A percentile compares a stretch with the other conserved stretches of the same genome.
Evolutionary conservation across 2,797 vertebrate genomes (phyloP).

Genomic region (Poeciliopsis paucimaculata): DNA sequence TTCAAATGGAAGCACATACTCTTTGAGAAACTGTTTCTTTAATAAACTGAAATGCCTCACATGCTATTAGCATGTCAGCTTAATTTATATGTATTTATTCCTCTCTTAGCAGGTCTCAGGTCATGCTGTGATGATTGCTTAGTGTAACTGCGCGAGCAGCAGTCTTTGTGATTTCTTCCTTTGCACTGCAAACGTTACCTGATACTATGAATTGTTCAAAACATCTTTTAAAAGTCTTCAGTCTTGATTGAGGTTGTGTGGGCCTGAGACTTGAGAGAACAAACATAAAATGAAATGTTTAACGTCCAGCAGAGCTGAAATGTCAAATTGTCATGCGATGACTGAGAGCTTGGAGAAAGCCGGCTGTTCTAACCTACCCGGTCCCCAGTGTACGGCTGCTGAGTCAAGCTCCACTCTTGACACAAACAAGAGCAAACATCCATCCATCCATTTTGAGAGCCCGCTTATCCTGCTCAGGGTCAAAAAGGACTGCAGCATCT

Average conservation of each 20-base stretch:
- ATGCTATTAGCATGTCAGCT: conserved; percentile 24
- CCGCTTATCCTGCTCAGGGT: conserved; percentile 22
- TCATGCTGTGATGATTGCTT: conserved; percentile 31
- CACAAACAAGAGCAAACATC: conserved; percentile 44
- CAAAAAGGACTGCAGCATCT: conserved; percentile 18
- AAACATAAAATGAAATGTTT: conserved; percentile 47
- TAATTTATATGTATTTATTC: conserved; percentile 33
- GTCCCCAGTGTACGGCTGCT: conserved; percentile 35
- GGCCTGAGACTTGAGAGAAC: conserved; percentile 38
- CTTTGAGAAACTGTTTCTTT: not conserved
- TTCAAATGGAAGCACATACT: not conserved
- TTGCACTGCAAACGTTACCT: conserved; percentile 22
- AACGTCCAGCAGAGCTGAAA: conserved; percentile 35
- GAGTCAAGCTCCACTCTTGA: conserved; percentile 32
- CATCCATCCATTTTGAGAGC: conserved; percentile 28
- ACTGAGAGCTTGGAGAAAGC: conserved; percentile 32
- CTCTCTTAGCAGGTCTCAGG: not conserved
- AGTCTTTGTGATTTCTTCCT: conserved; percentile 29
- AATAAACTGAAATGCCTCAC: conserved; percentile 11
- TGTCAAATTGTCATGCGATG: conserved; percentile 41
- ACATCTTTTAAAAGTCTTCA: conserved; percentile 8
- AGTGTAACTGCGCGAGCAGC: conserved; percentile 19
- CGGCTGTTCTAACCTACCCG: conserved; percentile 29
- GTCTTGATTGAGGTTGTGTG: conserved; percentile 27
- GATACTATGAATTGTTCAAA: conserved; percentile 28